phyloP scores from a whole-genome alignment of 2,888 invertebrate species.

The Metacarcinus magister region DNA sequence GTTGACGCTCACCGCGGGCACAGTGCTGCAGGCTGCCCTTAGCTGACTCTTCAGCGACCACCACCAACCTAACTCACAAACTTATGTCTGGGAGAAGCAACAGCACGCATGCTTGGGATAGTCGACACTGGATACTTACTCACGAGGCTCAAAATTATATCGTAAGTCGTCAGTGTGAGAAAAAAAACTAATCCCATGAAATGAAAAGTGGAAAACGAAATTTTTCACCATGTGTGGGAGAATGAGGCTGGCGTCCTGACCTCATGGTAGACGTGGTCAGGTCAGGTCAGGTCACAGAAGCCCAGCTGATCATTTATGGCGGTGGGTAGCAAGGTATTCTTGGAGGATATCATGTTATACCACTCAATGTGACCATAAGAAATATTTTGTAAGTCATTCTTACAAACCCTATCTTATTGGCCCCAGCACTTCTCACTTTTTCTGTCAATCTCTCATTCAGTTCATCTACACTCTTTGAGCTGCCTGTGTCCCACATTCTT shows the following conservation, averaged over 20 bases:
- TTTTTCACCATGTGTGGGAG: neutral
- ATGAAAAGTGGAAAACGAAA: neutral
- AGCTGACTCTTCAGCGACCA: slow-evolving; percentile 31
- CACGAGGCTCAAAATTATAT: slow-evolving; percentile 37
- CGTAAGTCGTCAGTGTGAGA: slow-evolving; percentile 42
- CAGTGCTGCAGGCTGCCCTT: slow-evolving; percentile 1
- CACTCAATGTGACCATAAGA: neutral
- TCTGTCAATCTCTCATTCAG: no score
- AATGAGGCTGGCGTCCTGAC: neutral
- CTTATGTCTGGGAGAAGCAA: neutral
- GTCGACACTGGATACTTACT: slow-evolving; percentile 22
- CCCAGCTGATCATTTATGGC: neutral
- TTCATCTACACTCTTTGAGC: no score
- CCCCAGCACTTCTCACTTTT: no score
- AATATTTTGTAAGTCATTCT: neutral
- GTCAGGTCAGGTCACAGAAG: neutral
- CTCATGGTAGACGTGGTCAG: neutral
- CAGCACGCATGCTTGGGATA: slow-evolving; percentile 46
- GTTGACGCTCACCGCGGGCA: neutral
- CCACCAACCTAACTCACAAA: neutral
- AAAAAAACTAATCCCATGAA: neutral
- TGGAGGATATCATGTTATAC: neutral
- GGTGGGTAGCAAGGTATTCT: neutral
- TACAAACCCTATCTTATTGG: no score
- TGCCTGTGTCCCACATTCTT: no score